phyloP scores from a whole-genome alignment of 30 jellyfish, hydroid and myxozoan genomes.

The Sanderia malayensis region DNA sequence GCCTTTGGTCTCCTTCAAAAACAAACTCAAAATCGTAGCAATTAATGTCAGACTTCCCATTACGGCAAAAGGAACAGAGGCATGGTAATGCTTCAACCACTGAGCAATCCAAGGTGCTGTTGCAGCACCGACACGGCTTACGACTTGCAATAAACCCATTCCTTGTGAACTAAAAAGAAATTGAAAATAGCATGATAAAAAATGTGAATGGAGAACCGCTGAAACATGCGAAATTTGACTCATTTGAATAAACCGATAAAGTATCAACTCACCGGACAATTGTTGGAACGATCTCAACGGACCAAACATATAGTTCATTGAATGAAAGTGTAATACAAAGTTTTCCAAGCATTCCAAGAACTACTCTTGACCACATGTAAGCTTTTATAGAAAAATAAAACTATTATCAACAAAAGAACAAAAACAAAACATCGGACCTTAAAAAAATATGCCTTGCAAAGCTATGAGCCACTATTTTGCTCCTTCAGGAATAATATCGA shows the following conservation, averaged over 20 bases:
- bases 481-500: too few species aligned
- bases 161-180: slow-evolving; percentile 82
- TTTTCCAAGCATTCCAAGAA: slow-evolving; percentile 93
- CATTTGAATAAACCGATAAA: too few species aligned
- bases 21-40: slow-evolving; percentile 63
- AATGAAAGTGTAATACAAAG: slow-evolving; percentile 81
- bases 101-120: slow-evolving; percentile 99
- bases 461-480: too few species aligned
- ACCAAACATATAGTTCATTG: slow-evolving; percentile 87
- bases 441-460: too few species aligned
- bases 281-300: slow-evolving; percentile 89
- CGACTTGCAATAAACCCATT: slow-evolving; percentile 87
- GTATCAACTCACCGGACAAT: slow-evolving; percentile 77
- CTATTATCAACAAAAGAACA: too few species aligned
- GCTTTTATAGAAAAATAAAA: too few species aligned
- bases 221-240: too few species aligned
- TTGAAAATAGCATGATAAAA: neutral
- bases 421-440: too few species aligned
- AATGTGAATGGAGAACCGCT: too few species aligned
- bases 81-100: slow-evolving; percentile 68
- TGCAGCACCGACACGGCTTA: slow-evolving; percentile 96
- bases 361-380: slow-evolving; percentile 82
- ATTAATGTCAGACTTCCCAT: slow-evolving; percentile 83
- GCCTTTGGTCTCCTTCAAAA: slow-evolving; percentile 84
- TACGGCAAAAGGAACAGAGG: slow-evolving; percentile 66